Evolutionary conservation across 2,888 invertebrate genomes (phyloP), one percentile per base, ranked within the genome.

Genomic region (Sesia bembeciformis): DNA sequence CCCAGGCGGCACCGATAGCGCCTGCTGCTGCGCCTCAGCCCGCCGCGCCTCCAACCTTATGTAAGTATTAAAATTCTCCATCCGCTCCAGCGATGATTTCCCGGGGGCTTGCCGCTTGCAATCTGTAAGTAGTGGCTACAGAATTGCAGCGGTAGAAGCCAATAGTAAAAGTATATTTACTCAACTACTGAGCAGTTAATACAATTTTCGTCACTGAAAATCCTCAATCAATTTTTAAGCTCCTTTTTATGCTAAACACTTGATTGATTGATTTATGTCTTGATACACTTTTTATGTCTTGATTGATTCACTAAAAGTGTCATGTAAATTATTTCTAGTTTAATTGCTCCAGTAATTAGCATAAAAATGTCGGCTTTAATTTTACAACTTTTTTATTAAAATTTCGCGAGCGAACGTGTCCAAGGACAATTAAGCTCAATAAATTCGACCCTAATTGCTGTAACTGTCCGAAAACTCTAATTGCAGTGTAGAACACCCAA

Each of bases 1-100:
- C 90, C 74, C 91, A 90, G 74, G 90, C 75, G 81, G 85, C 74
- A 65, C 63, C 80, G 58, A 82, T 91, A 66, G 74, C 87, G 52
- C 84, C 89, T 57, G 84, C 91, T 63, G 66, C 88, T 4, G 76
- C 83, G 8, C 86, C 82, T 3, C 76, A 77, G 50, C 70, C 71
- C 0, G 58, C 73, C 1, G 81, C 83, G 56, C 88, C 86, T 40
- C 87, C 46, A 5, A 23, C 46, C 5, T 46, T 46, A 5, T 46
- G 90, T 90, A 72, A 86, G 89, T 84, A 57, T 46, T 46, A n/a
- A 46, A 46, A 46, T 46, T 46, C 46, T 8, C 46, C 23, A n/a
- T 7, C 46, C 46, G 46, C 4, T n/a, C 46, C 43, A 23, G 23
- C 46, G 7, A 7, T 46, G 46, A 46, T 46, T 46, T 46, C 8